Conservation (phyloP, 2,797 vertebrate genomes). For the Darevskia nairensis region DNA sequence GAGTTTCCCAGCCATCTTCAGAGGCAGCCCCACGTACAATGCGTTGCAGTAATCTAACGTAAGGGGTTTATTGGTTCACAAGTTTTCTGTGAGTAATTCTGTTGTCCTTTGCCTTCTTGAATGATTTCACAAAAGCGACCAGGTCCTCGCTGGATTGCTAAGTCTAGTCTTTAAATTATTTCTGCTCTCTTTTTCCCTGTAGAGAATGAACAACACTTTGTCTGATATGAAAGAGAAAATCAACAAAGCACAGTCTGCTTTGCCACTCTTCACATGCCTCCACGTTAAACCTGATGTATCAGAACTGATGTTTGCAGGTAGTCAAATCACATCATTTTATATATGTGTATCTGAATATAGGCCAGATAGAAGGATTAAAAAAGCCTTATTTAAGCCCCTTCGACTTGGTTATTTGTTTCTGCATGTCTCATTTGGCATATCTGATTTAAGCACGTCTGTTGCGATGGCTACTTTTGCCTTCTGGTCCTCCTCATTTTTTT, state of each 20-base stretch:
- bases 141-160: not conserved
- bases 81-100: not conserved
- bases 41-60: too few relatives aligned
- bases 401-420: too few relatives aligned
- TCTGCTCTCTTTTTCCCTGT: slow-evolving; percentile 50
- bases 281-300: slow-evolving; percentile 98
- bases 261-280: slow-evolving; percentile 96
- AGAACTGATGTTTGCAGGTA: slow-evolving; percentile 99
- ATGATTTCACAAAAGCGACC: not conserved
- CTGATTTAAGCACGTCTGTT: too few relatives aligned
- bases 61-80: not conserved
- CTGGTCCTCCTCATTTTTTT: too few relatives aligned
- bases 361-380: too few relatives aligned
- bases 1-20: too few relatives aligned
- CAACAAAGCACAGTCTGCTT: slow-evolving; percentile 85
- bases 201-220: slow-evolving; percentile 94
- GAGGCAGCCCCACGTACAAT: too few relatives aligned
- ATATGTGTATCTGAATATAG: too few relatives aligned
- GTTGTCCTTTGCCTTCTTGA: not conserved
- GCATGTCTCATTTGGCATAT: too few relatives aligned
- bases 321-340: not conserved
- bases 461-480: too few relatives aligned
- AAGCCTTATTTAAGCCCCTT: too few relatives aligned
- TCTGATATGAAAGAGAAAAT: slow-evolving; percentile 90
- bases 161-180: not conserved